Base-by-base conservation (phyloP, 2,888 invertebrate genomes). In the Trachelus stipa region DNA sequence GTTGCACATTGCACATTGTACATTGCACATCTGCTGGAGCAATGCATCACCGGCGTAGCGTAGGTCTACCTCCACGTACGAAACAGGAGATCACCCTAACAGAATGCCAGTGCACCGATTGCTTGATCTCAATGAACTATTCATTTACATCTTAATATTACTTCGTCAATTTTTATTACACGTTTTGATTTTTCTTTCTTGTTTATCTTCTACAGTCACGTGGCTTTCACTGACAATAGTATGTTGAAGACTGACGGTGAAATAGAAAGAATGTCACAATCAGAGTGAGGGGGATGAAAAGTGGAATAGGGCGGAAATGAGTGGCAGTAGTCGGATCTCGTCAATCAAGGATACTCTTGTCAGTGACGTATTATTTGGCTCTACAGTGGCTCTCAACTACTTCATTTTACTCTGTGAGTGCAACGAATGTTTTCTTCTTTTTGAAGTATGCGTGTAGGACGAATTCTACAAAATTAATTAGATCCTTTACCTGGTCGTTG, bases 11-110 rank as follows among this genome's bases (percentile, higher is more conserved):
- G 34, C 71, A 56, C 71, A 34, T 15, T 34, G 71, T 31, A 71
- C 71, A 71, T 75, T 74, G 71, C 79, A 81, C 83, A 81, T 83
- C 84, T 80, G 81, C 78, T 79, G 40, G 78, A 73, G 79, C 80
- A 77, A 82, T 82, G 82, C 81, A 82, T 81, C 82, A 82, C 81
- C 79, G 77, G 76, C 23, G 56, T 56, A 56, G 23, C 56, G 56
- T 56, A 56, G 56, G 56, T 56, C 56, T 56, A 15, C 15, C 40
- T 40, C 40, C 15, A 23, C 56, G 56, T 9, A 56, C 6, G 1
- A 56, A 56, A 2, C 23, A 56, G 56, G 56, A 56, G 56, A 56
- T 56, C 56, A 56, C 23, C 56, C 56, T 56, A 23, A 6, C 56
- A 1, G 56, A 56, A 23, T 23, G 9, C 9, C 56, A 56, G 56